Evolutionary conservation across 2,888 invertebrate species (phyloP).

Genomic region (Brachynemurus nebulosus): DNA sequence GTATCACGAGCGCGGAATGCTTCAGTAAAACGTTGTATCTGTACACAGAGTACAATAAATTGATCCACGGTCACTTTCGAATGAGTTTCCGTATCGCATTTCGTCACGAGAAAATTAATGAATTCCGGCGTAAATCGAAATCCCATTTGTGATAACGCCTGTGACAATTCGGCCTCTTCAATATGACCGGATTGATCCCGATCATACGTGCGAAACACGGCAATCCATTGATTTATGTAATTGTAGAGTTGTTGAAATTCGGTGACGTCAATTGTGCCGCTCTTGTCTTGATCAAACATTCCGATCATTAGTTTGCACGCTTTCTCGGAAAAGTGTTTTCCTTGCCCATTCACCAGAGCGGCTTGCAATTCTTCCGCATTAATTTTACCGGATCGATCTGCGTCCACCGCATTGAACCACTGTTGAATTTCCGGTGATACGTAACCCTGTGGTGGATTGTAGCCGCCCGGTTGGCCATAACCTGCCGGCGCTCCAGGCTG

Average conservation of each 20-base stretch:
- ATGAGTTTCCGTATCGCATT: conserved; percentile 48
- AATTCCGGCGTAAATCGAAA: conserved; percentile 72
- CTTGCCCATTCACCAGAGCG: conserved; percentile 75
- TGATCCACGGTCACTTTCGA: conserved; percentile 65
- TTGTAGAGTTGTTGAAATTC: conserved; percentile 78
- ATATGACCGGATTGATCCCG: conserved; percentile 74
- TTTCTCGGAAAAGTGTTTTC: conserved; percentile 65
- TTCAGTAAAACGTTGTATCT: conserved; percentile 78
- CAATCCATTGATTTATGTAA: conserved; percentile 81
- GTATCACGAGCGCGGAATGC: conserved; percentile 70
- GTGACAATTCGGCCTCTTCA: conserved; percentile 61
- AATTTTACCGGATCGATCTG: conserved; percentile 71
- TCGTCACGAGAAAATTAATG: conserved; percentile 52
- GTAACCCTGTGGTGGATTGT: no score
- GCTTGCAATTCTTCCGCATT: conserved; percentile 59
- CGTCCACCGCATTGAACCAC: conserved; percentile 76
- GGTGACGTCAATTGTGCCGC: conserved; percentile 67
- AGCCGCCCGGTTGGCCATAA: conserved; percentile 6
- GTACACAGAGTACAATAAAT: conserved; percentile 79
- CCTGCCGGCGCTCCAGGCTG: background rate
- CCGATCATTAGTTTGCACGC: conserved; percentile 82
- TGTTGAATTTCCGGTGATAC: conserved; percentile 61
- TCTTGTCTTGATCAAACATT: conserved; percentile 77
- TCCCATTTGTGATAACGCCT: conserved; percentile 81
- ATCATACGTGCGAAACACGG: conserved; percentile 74